A percentile compares a stretch with the other conserved stretches of the same genome.
These are phyloP conservation scores for Trichopoda pennipes DNA, from an alignment of 2,888 invertebrate species.

Conservation along the genomic window DNA sequence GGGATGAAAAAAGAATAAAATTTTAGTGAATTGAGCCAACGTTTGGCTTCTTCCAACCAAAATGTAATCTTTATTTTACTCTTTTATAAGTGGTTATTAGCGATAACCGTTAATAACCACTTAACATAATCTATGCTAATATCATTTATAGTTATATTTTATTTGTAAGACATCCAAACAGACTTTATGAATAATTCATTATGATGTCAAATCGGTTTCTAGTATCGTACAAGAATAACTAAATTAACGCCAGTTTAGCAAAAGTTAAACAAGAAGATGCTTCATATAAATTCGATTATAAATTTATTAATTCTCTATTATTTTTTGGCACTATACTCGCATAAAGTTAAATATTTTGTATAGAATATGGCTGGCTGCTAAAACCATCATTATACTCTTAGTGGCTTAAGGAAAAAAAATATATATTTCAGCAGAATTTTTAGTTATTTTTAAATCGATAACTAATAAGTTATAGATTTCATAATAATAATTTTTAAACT, in stretches of 20 bases:
- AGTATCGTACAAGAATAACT: constrained; percentile 26
- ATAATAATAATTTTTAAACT: constrained; percentile 1
- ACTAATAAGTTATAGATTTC: constrained; percentile 24
- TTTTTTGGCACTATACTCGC: constrained; percentile 66
- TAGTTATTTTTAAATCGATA: constrained; percentile 35
- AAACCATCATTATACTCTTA: constrained; percentile 25
- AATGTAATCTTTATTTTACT: too few relatives aligned
- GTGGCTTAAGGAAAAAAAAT: constrained; percentile 57
- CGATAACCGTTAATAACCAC: not conserved
- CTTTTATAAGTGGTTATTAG: not conserved
- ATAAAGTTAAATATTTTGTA: not conserved
- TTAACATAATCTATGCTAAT: too few relatives aligned
- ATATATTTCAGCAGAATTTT: too few relatives aligned
- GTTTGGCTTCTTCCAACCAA: too few relatives aligned
- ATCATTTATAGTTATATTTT: not conserved
- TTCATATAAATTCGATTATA: constrained; percentile 52
- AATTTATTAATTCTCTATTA: constrained; percentile 43
- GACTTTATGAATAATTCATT: constrained; percentile 72
- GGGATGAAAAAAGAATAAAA: too few relatives aligned
- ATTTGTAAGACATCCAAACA: constrained; percentile 67
- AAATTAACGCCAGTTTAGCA: not conserved
- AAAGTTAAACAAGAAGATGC: constrained; percentile 1
- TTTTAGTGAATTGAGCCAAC: too few relatives aligned
- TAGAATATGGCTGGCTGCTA: not conserved
- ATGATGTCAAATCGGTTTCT: constrained; percentile 54